Percentiles rank a stretch among this genome's conserved stretches.
phyloP scores from a whole-genome alignment of 2,797 vertebrate species.

The Enteromius radiatus region DNA sequence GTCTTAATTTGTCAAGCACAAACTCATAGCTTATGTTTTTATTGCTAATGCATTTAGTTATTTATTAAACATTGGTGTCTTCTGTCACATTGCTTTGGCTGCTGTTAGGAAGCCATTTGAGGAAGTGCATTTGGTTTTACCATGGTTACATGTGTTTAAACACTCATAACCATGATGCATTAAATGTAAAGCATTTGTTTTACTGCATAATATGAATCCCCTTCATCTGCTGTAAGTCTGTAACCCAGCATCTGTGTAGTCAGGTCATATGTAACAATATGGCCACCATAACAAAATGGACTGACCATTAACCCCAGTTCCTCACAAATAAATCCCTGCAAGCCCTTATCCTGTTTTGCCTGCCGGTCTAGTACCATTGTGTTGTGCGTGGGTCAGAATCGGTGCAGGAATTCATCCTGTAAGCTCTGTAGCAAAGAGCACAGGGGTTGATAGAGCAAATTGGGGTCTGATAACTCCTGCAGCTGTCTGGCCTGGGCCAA shows the following conservation, averaged over 20 bases:
- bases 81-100: not conserved
- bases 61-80: not conserved
- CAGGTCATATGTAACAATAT: slow-evolving; percentile 34
- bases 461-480: slow-evolving; percentile 19
- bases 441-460: not conserved
- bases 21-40: not conserved
- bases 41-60: not conserved
- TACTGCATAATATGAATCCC: not conserved
- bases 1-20: not conserved
- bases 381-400: slow-evolving; percentile 18
- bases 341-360: slow-evolving; percentile 53
- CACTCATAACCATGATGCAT: not conserved
- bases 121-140: not conserved
- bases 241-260: not conserved
- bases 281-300: not conserved
- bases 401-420: slow-evolving; percentile 29
- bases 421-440: not conserved
- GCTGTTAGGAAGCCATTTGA: not conserved
- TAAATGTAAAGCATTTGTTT: not conserved
- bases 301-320: slow-evolving; percentile 34
- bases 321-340: slow-evolving; percentile 24
- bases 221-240: not conserved
- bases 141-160: not conserved
- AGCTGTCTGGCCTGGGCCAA: slow-evolving; percentile 28
- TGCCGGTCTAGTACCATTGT: slow-evolving; percentile 33